These are phyloP conservation scores for Thripadectes ignobilis DNA, from an alignment of 2,797 vertebrate species.

Conservation along the genomic window DNA sequence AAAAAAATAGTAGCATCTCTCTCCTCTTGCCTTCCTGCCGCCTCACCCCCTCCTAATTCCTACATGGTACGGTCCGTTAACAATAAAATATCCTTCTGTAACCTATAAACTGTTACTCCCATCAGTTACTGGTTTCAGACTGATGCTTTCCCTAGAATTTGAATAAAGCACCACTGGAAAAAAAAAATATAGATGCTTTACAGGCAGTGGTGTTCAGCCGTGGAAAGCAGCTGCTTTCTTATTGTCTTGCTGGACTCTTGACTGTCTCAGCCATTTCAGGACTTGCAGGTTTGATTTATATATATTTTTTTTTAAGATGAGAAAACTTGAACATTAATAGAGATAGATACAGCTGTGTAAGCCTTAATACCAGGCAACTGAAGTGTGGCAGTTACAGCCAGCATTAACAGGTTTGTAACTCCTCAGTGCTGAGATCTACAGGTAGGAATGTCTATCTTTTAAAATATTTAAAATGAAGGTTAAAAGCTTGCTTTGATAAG, in stretches of 20 bases:
- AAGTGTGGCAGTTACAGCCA: conserved; percentile 54
- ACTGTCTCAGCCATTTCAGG: conserved; percentile 73
- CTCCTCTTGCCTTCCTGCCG: conserved; percentile 72
- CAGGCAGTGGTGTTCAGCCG: conserved; percentile 46
- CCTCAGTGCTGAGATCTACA: conserved; percentile 69
- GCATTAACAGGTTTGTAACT: conserved; percentile 60
- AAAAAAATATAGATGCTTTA: conserved; percentile 36
- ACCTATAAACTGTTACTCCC: conserved; percentile 90
- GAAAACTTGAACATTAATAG: conserved; percentile 54
- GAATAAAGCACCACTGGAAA: conserved; percentile 45
- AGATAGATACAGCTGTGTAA: background rate
- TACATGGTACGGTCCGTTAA: conserved; percentile 94
- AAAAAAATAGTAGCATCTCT: conserved; percentile 77
- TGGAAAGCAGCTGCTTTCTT: conserved; percentile 64
- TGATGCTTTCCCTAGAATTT: conserved; percentile 74
- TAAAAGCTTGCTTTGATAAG: background rate
- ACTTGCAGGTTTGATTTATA: conserved; percentile 63
- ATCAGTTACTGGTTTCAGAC: conserved; percentile 83
- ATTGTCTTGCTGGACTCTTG: conserved; percentile 77
- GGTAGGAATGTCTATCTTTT: conserved; percentile 60
- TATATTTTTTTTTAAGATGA: background rate
- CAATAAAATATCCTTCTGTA: conserved; percentile 97
- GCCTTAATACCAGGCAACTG: background rate
- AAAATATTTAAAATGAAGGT: conserved; percentile 20
- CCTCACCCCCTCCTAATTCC: conserved; percentile 78